These are phyloP conservation scores for Pangasius macronema DNA, from an alignment of 2,797 vertebrate species.

Conservation along the genomic window DNA sequence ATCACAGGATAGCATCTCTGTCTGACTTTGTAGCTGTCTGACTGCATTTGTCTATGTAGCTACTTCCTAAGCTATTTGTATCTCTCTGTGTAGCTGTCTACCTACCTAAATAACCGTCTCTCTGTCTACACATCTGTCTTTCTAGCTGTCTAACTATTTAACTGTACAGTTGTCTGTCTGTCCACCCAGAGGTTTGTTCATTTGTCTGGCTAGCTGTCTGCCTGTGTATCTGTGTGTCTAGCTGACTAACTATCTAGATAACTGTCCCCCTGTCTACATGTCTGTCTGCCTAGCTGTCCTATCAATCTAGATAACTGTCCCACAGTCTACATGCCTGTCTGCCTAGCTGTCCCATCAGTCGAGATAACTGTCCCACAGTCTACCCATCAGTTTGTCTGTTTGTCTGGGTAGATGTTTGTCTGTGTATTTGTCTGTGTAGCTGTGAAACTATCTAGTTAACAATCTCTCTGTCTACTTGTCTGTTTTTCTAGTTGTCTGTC, in stretches of 20 bases:
- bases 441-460: not conserved
- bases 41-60: not conserved
- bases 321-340: not conserved
- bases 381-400: too few species aligned
- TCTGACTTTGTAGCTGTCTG: slow-evolving; percentile 23
- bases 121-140: not conserved
- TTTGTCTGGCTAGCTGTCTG: not conserved
- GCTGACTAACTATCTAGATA: not conserved
- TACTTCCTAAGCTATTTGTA: slow-evolving; percentile 11
- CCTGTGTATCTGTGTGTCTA: not conserved
- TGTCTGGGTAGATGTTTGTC: not conserved
- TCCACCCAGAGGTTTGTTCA: not conserved
- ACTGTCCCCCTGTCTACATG: not conserved
- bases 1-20: not conserved
- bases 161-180: not conserved
- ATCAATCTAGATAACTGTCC: not conserved
- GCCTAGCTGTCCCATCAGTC: not conserved
- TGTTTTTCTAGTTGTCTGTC: not conserved
- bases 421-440: not conserved
- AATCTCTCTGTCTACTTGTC: not conserved
- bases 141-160: not conserved
- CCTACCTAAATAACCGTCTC: not conserved
- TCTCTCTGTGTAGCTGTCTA: slow-evolving; percentile 1
- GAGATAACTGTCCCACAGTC: not conserved
- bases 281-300: not conserved